Base-by-base conservation (phyloP, 2,113 vertebrate species). In the Chunga burmeisteri region DNA sequence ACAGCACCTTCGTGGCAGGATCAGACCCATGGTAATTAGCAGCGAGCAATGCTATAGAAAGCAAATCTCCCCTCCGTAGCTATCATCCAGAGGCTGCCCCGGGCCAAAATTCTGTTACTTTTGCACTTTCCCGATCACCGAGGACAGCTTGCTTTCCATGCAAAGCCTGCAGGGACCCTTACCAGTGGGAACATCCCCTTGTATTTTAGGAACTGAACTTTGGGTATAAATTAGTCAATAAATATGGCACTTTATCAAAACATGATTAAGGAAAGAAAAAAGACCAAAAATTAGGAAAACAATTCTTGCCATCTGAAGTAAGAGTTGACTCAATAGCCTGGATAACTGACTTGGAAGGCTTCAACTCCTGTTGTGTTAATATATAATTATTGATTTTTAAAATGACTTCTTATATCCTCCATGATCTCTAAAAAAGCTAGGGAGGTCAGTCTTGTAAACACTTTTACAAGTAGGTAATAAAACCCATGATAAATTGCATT, bases 361-460 rank as follows among this genome's bases (percentile, higher is more conserved):
- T 96, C 87, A 97, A 59, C n/a, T 30, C 74, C 53, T 62, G 26
- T 72, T 0, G 12, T 73, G 92, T 90, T 98, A 97, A 96, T 97
- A 97, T 90, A 93, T 77, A 96, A 93, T 92, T 96, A 97, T 97
- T 97, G 96, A 97, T 97, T 97, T 97, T 93, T 71, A 94, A 96
- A 96, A 97, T 90, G 75, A 94, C 93, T 96, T 93, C 87, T 94
- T 93, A 71, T 94, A 83, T 95, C 88, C 93, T 95, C 89, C 78
- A 26, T 70, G 74, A 95, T 97, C 85, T 86, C 94, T 96, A 93
- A 96, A 87, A 95, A 96, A 96, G 82, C 91, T 79, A 26, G 55
- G 82, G 79, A 94, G 91, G 96, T 95, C 96, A 93, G 85, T 88
- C 94, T 88, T 93, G 94, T 95, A 97, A 95, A 95, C 94, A 95